A percentile compares a stretch with the other conserved stretches of the same genome.
These are phyloP conservation scores for Zonotrichia leucophrys DNA, from an alignment of 2,113 vertebrate species.

Conservation along the genomic window DNA sequence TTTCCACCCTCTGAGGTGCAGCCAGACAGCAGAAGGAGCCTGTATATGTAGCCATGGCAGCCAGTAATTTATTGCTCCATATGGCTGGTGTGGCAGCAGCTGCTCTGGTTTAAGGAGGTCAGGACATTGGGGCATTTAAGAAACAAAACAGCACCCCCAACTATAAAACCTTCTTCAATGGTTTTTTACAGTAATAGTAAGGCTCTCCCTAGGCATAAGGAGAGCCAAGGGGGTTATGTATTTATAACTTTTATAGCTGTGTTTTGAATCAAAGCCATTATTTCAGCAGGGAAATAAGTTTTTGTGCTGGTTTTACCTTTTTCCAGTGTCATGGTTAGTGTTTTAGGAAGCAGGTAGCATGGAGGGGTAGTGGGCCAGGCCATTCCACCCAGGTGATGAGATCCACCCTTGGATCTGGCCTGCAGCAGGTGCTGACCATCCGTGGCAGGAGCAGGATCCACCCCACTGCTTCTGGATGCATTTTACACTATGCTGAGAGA, in stretches of 20 bases:
- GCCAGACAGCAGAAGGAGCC: conserved; percentile 56
- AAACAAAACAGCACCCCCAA: not conserved
- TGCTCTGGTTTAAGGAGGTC: conserved; percentile 62
- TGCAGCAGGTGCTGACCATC: not conserved
- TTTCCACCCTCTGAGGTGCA: conserved; percentile 13
- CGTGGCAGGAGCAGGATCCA: not conserved
- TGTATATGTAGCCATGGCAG: conserved; percentile 59
- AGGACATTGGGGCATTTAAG: conserved; percentile 31
- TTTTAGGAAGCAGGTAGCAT: not conserved
- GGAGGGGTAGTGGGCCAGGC: accelerated
- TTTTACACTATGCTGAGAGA: not conserved
- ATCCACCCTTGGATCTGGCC: not conserved
- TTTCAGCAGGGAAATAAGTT: not conserved
- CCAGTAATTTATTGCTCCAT: conserved; percentile 65
- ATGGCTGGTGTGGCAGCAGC: conserved; percentile 67
- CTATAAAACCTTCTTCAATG: not conserved
- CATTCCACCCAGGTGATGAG: not conserved
- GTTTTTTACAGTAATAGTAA: not conserved
- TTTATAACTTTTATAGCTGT: not conserved
- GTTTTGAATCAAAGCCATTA: not conserved
- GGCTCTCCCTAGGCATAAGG: not conserved
- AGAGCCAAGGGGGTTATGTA: not conserved
- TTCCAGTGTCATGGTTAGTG: accelerated
- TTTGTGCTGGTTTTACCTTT: not conserved
- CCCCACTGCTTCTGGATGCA: not conserved